Conservation (phyloP, 2,113 vertebrate species). For the Uropsilus gracilis region DNA sequence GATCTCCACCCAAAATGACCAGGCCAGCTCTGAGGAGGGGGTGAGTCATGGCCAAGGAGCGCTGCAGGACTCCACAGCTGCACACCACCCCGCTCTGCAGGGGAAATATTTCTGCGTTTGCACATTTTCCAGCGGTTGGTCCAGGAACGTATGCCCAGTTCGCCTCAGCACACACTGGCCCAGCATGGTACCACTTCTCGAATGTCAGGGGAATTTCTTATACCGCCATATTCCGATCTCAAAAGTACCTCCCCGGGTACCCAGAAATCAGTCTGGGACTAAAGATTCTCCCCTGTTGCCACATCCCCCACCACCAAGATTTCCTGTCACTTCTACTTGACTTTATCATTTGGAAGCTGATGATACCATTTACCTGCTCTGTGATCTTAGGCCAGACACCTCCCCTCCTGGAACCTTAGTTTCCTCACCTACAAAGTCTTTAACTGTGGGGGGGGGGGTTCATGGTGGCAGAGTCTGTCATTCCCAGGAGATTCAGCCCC, state of each 20-base stretch:
- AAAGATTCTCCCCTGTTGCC: neutral
- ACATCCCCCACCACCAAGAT: neutral
- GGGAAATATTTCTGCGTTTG: neutral
- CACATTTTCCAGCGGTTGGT: neutral
- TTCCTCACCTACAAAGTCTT: neutral
- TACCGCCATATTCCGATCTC: neutral
- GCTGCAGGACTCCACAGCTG: neutral
- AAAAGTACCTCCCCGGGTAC: neutral
- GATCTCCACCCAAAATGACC: neutral
- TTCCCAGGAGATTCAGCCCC: neutral
- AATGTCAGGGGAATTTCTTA: neutral
- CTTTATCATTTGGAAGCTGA: neutral
- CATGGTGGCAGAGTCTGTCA: neutral
- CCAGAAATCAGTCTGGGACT: neutral
- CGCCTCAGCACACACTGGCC: neutral
- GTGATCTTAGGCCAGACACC: neutral
- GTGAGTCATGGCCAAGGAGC: neutral
- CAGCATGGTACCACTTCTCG: neutral
- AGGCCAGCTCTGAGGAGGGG: neutral
- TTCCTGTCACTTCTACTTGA: neutral
- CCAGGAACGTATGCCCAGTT: neutral
- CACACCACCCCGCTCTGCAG: neutral
- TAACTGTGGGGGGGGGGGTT: neutral
- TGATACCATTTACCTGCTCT: accelerated
- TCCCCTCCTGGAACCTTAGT: neutral